Evolutionary conservation across 1,140 invertebrate genomes (phyloP).

Genomic region (Eciton burchellii): DNA sequence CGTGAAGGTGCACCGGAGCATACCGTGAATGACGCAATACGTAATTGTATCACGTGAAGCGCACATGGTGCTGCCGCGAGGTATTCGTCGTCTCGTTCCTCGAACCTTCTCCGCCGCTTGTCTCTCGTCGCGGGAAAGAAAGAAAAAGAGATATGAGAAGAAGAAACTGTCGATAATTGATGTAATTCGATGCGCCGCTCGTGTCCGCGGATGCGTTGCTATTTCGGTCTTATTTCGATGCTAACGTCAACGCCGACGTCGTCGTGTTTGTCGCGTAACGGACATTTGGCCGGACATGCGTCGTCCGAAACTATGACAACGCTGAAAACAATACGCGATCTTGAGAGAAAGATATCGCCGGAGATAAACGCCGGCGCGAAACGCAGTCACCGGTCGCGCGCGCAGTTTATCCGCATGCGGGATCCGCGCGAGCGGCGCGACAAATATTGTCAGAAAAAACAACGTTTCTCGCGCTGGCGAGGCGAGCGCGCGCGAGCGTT

Average conservation of each 20-base stretch:
- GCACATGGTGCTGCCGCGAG: slow-evolving; percentile 40
- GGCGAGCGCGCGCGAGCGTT: background rate
- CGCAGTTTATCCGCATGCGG: slow-evolving; percentile 8
- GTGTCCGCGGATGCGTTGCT: too few species aligned
- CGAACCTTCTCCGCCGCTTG: too few species aligned
- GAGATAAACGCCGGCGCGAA: background rate
- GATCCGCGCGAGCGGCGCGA: too few species aligned
- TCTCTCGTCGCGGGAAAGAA: too few species aligned
- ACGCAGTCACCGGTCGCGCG: background rate
- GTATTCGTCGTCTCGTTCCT: background rate
- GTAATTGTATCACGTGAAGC: slow-evolving; percentile 50
- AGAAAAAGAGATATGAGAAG: too few species aligned
- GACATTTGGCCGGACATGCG: slow-evolving; percentile 4
- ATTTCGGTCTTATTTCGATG: slow-evolving; percentile 9
- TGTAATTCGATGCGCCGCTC: too few species aligned
- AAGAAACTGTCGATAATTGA: too few species aligned
- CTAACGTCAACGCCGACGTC: background rate
- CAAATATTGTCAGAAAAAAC: slow-evolving; percentile 25
- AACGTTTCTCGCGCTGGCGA: background rate
- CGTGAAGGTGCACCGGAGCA: background rate
- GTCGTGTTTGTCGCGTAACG: slow-evolving; percentile 10
- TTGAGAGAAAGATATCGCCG: background rate
- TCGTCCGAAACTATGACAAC: background rate
- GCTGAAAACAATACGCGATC: background rate
- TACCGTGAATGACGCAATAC: slow-evolving; percentile 14